These are phyloP conservation scores for Watsonalla cultraria DNA, from an alignment of 2,888 invertebrate species.

Conservation along the genomic window DNA sequence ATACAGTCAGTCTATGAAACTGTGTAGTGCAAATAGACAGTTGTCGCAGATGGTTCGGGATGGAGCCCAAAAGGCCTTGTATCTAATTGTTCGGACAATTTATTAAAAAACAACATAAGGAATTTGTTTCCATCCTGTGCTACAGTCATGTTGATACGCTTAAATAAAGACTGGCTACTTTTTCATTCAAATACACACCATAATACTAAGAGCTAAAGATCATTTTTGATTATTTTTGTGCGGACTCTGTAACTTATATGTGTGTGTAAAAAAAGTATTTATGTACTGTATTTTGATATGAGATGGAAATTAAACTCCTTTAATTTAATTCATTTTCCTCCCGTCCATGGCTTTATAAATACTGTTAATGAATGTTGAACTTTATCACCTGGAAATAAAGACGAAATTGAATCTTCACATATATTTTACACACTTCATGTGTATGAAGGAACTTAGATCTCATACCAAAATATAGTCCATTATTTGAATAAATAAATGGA, in stretches of 20 bases:
- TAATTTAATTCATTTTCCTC: too few relatives aligned
- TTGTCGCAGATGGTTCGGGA: too few relatives aligned
- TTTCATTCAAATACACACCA: slow-evolving; percentile 10
- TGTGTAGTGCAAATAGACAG: too few relatives aligned
- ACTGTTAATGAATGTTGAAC: too few relatives aligned
- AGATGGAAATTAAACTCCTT: too few relatives aligned
- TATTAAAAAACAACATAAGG: slow-evolving; percentile 1
- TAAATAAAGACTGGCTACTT: slow-evolving; percentile 28
- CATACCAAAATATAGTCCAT: neutral
- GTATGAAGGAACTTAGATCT: neutral
- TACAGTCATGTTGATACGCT: slow-evolving; percentile 20
- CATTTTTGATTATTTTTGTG: neutral
- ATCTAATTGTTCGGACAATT: too few relatives aligned
- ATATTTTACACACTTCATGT: too few relatives aligned
- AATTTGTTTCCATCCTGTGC: slow-evolving; percentile 18
- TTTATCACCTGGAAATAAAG: too few relatives aligned
- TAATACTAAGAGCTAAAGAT: neutral
- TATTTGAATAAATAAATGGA: neutral
- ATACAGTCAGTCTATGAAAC: too few relatives aligned
- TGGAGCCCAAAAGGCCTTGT: too few relatives aligned
- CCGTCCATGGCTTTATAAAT: too few relatives aligned
- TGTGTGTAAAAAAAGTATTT: neutral
- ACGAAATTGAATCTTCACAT: too few relatives aligned
- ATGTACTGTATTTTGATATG: neutral
- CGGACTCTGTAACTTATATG: slow-evolving; percentile 1